Percentiles rank a stretch among this genome's conserved stretches.
phyloP scores from a whole-genome alignment of 2,797 vertebrate species.

The Okamejei kenojei region DNA sequence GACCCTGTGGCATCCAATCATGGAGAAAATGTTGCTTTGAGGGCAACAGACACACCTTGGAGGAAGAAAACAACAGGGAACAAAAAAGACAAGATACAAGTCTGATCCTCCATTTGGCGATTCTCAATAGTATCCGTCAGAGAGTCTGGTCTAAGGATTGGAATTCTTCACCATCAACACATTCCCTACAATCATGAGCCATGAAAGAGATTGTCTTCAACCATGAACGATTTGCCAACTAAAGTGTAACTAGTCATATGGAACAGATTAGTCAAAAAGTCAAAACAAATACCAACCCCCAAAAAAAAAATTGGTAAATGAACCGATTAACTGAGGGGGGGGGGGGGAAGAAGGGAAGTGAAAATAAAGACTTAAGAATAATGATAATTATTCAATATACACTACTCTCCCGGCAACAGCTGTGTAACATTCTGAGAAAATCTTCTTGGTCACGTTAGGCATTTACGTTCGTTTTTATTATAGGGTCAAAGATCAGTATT shows the following conservation, averaged over 20 bases:
- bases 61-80: no score
- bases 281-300: neutral
- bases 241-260: neutral
- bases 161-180: no score
- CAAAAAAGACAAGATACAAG: no score
- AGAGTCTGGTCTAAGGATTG: no score
- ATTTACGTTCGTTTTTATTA: neutral
- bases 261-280: neutral
- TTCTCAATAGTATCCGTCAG: no score
- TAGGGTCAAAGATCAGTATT: neutral
- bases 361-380: neutral
- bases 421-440: neutral
- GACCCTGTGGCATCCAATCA: no score
- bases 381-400: neutral
- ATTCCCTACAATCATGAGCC: no score
- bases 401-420: neutral
- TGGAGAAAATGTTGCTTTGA: no score
- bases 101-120: no score
- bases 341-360: neutral
- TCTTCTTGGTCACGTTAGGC: neutral
- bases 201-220: no score
- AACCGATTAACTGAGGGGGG: neutral
- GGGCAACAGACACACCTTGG: no score
- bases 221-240: no score
- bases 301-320: neutral